These are phyloP conservation scores for Diuraphis noxia DNA, from an alignment of 1,140 invertebrate species.

Conservation along the genomic window DNA sequence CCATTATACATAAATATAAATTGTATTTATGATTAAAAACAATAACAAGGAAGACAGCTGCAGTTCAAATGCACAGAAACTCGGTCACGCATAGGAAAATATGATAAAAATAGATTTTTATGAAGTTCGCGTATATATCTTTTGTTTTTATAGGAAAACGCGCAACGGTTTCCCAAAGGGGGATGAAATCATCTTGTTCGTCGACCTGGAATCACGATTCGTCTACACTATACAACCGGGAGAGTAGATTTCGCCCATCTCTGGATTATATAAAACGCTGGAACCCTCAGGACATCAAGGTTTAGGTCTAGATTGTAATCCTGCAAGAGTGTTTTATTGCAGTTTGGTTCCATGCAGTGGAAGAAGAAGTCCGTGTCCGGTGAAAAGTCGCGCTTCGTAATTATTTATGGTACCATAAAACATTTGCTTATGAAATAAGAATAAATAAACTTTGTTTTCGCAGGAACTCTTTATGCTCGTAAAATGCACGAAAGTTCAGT, in stretches of 20 bases:
- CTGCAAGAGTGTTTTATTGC: slow-evolving; percentile 21
- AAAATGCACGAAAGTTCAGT: slow-evolving; percentile 14
- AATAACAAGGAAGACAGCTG: background rate
- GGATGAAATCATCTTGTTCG: background rate
- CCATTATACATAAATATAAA: background rate
- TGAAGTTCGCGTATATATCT: background rate
- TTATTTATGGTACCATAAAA: slow-evolving; percentile 23
- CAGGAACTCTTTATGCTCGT: slow-evolving; percentile 4
- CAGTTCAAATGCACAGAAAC: background rate
- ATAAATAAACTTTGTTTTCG: slow-evolving; percentile 26
- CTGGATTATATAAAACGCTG: slow-evolving; percentile 7
- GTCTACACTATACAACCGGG: background rate
- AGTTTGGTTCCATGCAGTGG: background rate
- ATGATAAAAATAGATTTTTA: background rate
- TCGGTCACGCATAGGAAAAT: background rate
- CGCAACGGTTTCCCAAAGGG: background rate
- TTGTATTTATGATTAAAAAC: slow-evolving; percentile 3
- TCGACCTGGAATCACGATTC: slow-evolving; percentile 37
- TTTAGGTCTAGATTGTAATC: slow-evolving; percentile 23
- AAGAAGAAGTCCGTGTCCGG: slow-evolving; percentile 16
- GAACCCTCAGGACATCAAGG: background rate
- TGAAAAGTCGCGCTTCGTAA: slow-evolving; percentile 25
- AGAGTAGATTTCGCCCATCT: background rate
- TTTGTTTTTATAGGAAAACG: background rate
- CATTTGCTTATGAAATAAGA: slow-evolving; percentile 33